These are phyloP conservation scores for Thryonomys swinderianus DNA, from an alignment of 2,113 vertebrate genomes.

Conservation along the genomic window DNA sequence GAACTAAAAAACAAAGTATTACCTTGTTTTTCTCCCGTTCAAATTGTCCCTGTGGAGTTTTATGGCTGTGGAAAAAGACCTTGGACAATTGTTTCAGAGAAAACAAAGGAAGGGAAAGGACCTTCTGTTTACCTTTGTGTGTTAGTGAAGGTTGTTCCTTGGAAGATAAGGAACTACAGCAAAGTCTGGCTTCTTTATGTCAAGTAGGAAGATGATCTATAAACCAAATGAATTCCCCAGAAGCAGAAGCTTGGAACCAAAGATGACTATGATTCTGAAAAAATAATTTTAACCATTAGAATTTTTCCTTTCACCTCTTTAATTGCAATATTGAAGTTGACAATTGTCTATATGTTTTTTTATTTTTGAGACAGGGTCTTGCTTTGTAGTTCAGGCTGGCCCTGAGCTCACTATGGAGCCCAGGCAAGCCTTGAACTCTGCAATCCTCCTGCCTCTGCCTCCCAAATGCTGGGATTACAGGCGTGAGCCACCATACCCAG, in stretches of 20 bases:
- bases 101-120: background rate
- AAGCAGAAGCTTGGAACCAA: conserved; percentile 12
- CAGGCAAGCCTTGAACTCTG: too few relatives aligned
- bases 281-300: background rate
- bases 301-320: background rate
- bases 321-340: background rate
- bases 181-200: conserved; percentile 2
- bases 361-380: too few relatives aligned
- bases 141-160: background rate
- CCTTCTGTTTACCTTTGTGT: background rate
- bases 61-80: background rate
- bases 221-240: background rate
- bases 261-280: background rate
- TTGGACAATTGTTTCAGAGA: background rate
- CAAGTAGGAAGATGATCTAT: background rate
- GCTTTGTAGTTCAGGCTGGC: too few relatives aligned
- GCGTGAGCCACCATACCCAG: too few relatives aligned
- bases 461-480: too few relatives aligned
- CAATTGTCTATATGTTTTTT: background rate
- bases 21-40: background rate
- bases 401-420: too few relatives aligned
- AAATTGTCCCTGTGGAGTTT: background rate
- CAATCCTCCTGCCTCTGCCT: too few relatives aligned
- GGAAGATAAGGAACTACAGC: background rate
- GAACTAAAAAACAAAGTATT: too few relatives aligned